Evolutionary conservation across 2,888 invertebrate genomes (phyloP), one percentile per base, ranked within the genome.

Genomic region (Drosophila mimetica): DNA sequence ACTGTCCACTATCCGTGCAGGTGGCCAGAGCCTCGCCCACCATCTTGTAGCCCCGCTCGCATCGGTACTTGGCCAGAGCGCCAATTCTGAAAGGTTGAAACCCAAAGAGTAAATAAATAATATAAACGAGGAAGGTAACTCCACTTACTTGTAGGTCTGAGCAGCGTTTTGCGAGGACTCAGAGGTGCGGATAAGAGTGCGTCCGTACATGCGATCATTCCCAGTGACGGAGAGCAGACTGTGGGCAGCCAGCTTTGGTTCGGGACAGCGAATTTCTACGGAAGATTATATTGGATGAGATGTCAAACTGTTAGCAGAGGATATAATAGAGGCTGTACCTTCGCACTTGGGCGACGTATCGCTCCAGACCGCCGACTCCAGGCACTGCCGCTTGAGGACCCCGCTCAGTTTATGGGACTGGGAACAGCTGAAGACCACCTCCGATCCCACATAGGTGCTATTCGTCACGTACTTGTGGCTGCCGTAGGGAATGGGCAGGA

Each of bases 151-250:
- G 91, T 96, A 97, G 0, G 96, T 96, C 65, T 95, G 95, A 0
- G 95, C 94, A 9, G 93, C 94, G 79, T 94, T 95, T 2, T 93
- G 89, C 2, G 93, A 93, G 64, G 93, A 94, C 52, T 95, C 96
- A 0, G 94, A 92, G 0, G 97, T 97, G 39, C 96, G 93, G 74
- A 97, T 95, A 16, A 97, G 92, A 0, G 97, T 97, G 25, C 97
- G 93, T 0, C 97, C 97, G 88, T 97, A 97, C 94, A 96, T 96
- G 52, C 98, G 93, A 90, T 98, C 98, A 89, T 97, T 98, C 53
- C 97, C 97, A 0, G 97, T 97, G 32, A 97, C 96, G 0, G 97
- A 97, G 0, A 97, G 93, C 20, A 97, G 96, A 73, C 97, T 96
- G 90, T 97, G 97, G 28, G 96, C 95, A 0, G 97, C 96, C 28